phyloP scores from a whole-genome alignment of 2,888 invertebrate species.

The Acanthacorydalis orientalis region DNA sequence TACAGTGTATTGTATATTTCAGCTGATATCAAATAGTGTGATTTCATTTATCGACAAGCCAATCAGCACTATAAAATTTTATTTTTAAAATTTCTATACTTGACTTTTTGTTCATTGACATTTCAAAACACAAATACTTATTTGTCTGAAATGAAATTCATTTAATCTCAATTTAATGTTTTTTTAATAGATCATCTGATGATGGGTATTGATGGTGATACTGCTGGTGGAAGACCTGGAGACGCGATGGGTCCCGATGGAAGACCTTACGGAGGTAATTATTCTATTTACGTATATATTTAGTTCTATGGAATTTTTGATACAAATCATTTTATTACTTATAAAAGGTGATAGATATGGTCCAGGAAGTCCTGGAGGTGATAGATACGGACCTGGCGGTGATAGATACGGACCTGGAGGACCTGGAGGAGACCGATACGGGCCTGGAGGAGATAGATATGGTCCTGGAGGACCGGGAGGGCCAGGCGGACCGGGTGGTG shows the following conservation, averaged over 20 bases:
- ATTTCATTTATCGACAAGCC: no score
- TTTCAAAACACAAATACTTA: no score
- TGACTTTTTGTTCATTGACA: no score
- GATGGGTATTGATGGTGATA: constrained; percentile 18
- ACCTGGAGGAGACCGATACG: no score
- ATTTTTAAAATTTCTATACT: no score
- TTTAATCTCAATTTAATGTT: constrained; percentile 6
- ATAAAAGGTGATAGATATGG: constrained; percentile 6
- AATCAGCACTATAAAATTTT: no score
- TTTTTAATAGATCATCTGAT: constrained; percentile 25
- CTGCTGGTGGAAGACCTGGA: constrained; percentile 11
- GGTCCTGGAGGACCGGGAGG: constrained; percentile 2
- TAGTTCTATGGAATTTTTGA: no score
- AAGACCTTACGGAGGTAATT: constrained; percentile 5
- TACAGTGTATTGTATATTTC: no score
- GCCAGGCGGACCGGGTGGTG: neutral
- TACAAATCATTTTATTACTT: no score
- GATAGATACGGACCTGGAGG: neutral
- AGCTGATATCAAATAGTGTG: no score
- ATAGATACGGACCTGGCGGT: neutral
- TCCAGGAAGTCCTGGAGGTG: constrained; percentile 5
- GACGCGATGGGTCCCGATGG: constrained; percentile 4
- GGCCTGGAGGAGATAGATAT: neutral
- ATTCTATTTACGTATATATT: no score
- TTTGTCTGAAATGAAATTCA: no score